Evolutionary conservation across 2,797 vertebrate genomes (phyloP).

Genomic region (Brachyrhaphis roseni): DNA sequence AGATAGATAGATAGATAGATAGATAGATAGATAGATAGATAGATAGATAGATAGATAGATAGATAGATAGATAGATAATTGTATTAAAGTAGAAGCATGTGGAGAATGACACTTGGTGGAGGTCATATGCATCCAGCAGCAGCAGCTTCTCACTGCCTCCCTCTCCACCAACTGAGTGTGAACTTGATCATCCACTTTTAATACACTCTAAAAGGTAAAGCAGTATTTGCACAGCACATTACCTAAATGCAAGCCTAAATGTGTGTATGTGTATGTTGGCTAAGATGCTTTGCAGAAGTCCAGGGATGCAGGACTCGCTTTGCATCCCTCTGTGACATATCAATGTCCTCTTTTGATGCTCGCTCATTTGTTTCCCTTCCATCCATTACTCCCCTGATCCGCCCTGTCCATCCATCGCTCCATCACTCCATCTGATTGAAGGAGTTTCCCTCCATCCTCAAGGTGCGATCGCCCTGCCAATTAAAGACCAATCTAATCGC

Average conservation of each 20-base stretch:
- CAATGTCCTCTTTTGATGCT: slow-evolving; percentile 61
- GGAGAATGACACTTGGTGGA: slow-evolving; percentile 73
- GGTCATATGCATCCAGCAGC: slow-evolving; percentile 68
- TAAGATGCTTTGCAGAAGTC: slow-evolving; percentile 14
- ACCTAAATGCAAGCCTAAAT: slow-evolving; percentile 59
- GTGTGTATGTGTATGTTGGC: slow-evolving; percentile 19
- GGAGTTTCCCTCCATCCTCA: slow-evolving; percentile 71
- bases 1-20: background rate
- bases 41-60: background rate
- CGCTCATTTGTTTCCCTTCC: slow-evolving; percentile 67
- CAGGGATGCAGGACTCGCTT: slow-evolving; percentile 33
- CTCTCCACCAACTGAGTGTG: slow-evolving; percentile 39
- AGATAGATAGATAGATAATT: background rate
- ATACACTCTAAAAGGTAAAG: slow-evolving; percentile 72
- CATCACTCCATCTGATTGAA: slow-evolving; percentile 80
- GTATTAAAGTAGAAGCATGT: slow-evolving; percentile 74
- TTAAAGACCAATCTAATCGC: slow-evolving; percentile 98
- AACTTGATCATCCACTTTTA: slow-evolving; percentile 64
- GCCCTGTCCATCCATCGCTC: slow-evolving; percentile 54
- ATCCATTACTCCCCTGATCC: slow-evolving; percentile 47
- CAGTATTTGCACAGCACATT: slow-evolving; percentile 65
- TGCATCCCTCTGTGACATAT: slow-evolving; percentile 47
- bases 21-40: too few species aligned
- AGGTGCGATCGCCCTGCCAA: slow-evolving; percentile 88
- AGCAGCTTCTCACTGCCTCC: slow-evolving; percentile 37